Evolutionary conservation across 2,888 invertebrate genomes (phyloP), one percentile per base, ranked within the genome.

Genomic region (Drosophila fulvimacula): DNA sequence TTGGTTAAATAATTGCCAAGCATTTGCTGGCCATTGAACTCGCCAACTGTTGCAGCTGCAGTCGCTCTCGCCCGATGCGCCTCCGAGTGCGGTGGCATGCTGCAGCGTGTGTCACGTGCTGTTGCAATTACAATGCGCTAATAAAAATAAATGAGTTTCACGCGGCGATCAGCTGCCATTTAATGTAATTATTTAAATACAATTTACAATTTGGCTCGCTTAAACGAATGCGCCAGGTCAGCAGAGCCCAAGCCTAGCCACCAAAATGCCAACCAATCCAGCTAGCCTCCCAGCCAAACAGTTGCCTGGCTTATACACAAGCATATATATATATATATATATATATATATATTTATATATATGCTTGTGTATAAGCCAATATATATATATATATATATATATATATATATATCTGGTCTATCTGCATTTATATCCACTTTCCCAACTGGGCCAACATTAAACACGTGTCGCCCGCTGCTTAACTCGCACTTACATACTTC

Each of bases 181-280:
- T 84, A 89, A 87, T 84, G 87, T 74, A 87, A 84, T 89, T 89
- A 79, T 79, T 87, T 88, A 73, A 81, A 88, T 83, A 72, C 85
- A 82, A 84, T 88, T 85, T 81, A 78, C 71, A 81, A 76, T 79
- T 79, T 76, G 24, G 56, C 62, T 69, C 77, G 61, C 69, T 79
- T 70, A 53, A 70, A 59, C 53, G 56, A 41, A 34, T 49, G 65
- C 55, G 39, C 24, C 21, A 46, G 39, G 39, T 38, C 48, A 55
- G 60, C 55, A 55, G 10, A 42, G 42, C 7, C 42, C 42, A 42
- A 7, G 11, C 21, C 36, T 21, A 5, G 34, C 10, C 46, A 24
- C n/a, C 46, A n/a, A 46, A 46, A 24, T n/a, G 7, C 13, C 19
- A 17, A 1, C 24, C 34, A 13, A 11, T 7, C 27, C n/a, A 6